Evolutionary conservation across 2,797 vertebrate species (phyloP).

Genomic region (Echeneis naucrates): DNA sequence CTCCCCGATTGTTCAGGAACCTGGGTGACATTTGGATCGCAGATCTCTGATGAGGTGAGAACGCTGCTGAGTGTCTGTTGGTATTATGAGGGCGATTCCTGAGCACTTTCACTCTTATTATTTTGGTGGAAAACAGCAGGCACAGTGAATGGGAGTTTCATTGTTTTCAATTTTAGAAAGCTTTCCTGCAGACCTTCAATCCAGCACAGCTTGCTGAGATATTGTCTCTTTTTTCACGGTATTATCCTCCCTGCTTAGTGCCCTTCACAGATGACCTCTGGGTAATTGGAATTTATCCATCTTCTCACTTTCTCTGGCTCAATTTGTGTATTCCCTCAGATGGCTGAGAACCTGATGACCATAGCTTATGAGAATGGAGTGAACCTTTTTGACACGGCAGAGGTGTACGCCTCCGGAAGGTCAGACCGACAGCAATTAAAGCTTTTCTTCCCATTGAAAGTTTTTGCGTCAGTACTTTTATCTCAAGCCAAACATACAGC

Average conservation of each 20-base stretch:
- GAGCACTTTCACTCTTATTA: background rate
- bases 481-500: background rate
- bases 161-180: constrained; percentile 31
- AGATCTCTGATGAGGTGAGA: constrained; percentile 94
- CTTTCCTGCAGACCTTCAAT: constrained; percentile 26
- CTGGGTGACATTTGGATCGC: constrained; percentile 95
- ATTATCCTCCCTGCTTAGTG: constrained; percentile 26
- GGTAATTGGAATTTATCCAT: constrained; percentile 42
- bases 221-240: constrained; percentile 5
- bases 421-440: constrained; percentile 53
- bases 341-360: constrained; percentile 87
- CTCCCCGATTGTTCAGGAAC: constrained; percentile 83
- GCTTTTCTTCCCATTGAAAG: constrained; percentile 1
- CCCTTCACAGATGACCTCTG: constrained; percentile 38
- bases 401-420: constrained; percentile 88
- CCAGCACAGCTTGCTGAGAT: constrained; percentile 4
- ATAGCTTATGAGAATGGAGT: constrained; percentile 87
- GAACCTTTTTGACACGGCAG: constrained; percentile 87
- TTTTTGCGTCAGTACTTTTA: background rate
- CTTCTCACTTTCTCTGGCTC: constrained; percentile 37
- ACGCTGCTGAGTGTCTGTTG: constrained; percentile 16
- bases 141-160: background rate
- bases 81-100: constrained; percentile 9
- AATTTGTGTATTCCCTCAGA: constrained; percentile 72
- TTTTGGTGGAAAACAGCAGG: constrained; percentile 13